Conservation (phyloP, 2,113 vertebrate genomes). For the cat (Felis catus) region F.catus_Fca126_mat1.0 CM031418.1:135070501-135071000, state of each 20-base stretch:
- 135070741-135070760: constrained; percentile 94
- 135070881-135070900: constrained; percentile 73
- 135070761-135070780: constrained; percentile 87
- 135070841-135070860: constrained; percentile 50
- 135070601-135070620: not conserved
- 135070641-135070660: not conserved
- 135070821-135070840: not conserved
- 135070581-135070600: not conserved
- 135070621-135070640: not conserved
- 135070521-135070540: not conserved
- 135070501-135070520: not conserved
- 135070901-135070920: constrained; percentile 78
- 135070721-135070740: constrained; percentile 96
- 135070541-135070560: not conserved
- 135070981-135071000: not conserved
- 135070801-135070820: constrained; percentile 28
- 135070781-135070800: constrained; percentile 94
- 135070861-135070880: constrained; percentile 76
- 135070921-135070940: not conserved
- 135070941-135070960: not conserved
- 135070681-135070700: constrained; percentile 99
- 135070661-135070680: constrained; percentile 97
- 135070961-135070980: too few relatives aligned
- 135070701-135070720: constrained; percentile 99
- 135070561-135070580: not conserved